Conservation (phyloP, 2,797 vertebrate species). For the Accipiter superciliosus region DNA sequence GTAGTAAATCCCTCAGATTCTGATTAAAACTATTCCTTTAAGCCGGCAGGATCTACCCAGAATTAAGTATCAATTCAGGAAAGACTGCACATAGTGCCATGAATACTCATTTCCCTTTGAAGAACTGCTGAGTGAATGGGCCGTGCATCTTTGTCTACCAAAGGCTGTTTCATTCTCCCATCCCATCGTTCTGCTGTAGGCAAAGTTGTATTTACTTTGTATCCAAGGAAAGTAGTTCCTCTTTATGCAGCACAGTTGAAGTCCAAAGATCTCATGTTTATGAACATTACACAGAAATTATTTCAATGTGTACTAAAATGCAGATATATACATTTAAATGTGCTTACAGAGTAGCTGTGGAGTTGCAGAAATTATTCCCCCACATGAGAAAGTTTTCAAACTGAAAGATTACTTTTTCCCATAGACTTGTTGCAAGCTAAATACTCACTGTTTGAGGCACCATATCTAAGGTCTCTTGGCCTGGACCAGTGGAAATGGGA, state of each 20-base stretch:
- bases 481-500: not conserved
- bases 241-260: not conserved
- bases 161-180: not conserved
- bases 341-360: not conserved
- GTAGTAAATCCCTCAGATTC: not conserved
- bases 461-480: not conserved
- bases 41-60: not conserved
- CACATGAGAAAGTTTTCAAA: not conserved
- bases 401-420: not conserved
- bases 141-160: not conserved
- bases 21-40: constrained; percentile 4
- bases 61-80: not conserved
- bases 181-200: not conserved
- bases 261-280: not conserved
- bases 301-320: not conserved
- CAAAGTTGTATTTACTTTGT: not conserved
- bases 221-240: not conserved
- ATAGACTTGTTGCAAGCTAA: not conserved
- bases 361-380: not conserved
- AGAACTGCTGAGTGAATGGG: not conserved
- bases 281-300: not conserved
- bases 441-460: not conserved
- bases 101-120: not conserved
- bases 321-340: not conserved
- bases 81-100: not conserved